phyloP scores from a whole-genome alignment of 2,113 vertebrate species.

The Brachirus orientalis region DNA sequence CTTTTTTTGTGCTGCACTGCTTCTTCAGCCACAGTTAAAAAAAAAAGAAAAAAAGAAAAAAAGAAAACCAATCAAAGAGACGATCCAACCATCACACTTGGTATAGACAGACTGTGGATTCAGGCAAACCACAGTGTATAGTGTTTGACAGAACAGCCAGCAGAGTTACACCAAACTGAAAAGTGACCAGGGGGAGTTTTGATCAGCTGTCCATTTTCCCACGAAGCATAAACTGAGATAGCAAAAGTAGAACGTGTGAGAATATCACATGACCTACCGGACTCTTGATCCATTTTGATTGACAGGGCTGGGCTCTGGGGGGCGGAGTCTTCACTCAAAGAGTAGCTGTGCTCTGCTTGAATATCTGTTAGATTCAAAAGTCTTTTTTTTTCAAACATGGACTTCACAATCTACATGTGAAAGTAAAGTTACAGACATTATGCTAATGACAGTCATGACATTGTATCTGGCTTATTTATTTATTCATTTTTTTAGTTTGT shows the following conservation, averaged over 20 bases:
- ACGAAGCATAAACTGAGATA: background rate
- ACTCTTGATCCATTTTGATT: conserved; percentile 93
- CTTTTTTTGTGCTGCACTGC: background rate
- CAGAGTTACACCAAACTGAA: conserved; percentile 10
- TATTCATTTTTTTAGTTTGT: too few species aligned
- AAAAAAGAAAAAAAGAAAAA: too few species aligned
- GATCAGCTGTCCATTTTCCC: background rate
- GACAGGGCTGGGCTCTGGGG: conserved; percentile 95
- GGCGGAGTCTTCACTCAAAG: conserved; percentile 96
- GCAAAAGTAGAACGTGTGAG: background rate
- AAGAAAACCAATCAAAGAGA: too few species aligned
- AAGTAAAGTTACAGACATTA: background rate
- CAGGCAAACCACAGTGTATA: conserved; percentile 13
- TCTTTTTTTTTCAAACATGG: conserved; percentile 30
- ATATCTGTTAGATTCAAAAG: conserved; percentile 84
- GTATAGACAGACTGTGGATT: background rate
- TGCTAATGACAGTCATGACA: background rate
- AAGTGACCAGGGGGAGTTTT: conserved; percentile 11
- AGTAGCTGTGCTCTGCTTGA: conserved; percentile 99
- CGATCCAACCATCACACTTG: conserved; percentile 5
- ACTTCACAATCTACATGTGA: conserved; percentile 2
- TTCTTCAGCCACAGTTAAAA: background rate
- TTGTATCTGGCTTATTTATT: too few species aligned
- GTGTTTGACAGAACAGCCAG: background rate
- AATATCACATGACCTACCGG: conserved; percentile 78